These are phyloP conservation scores for Euleptes europaea DNA, from an alignment of 2,113 vertebrate species.

Conservation along the genomic window DNA sequence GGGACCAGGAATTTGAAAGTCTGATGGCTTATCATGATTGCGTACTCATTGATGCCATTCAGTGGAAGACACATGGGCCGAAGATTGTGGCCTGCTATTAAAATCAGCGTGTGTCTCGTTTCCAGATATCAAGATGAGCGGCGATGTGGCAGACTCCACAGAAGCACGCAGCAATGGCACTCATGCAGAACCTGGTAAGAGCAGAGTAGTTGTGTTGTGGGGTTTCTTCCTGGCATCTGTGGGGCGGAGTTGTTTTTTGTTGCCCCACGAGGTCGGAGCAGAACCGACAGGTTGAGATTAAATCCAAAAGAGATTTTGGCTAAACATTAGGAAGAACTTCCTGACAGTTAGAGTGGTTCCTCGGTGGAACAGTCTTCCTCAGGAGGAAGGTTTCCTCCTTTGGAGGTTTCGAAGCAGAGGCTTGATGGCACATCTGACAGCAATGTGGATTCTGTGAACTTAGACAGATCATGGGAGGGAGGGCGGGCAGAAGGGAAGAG, in stretches of 20 bases:
- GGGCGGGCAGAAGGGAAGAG: no score
- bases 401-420: no score
- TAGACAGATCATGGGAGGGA: no score
- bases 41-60: conserved; percentile 85
- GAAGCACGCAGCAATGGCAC: conserved; percentile 72
- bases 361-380: no score
- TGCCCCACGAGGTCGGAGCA: no score
- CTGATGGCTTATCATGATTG: conserved; percentile 87
- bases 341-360: no score
- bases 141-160: conserved; percentile 85
- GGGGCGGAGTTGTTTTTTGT: not conserved
- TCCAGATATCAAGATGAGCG: conserved; percentile 95
- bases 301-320: no score
- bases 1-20: conserved; percentile 85
- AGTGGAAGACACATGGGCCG: conserved; percentile 78
- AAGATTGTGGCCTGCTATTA: conserved; percentile 86
- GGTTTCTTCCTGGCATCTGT: not conserved
- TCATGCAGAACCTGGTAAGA: conserved; percentile 87
- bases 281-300: no score
- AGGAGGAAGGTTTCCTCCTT: no score
- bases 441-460: no score
- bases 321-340: no score
- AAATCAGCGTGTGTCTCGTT: conserved; percentile 86
- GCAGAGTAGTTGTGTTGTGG: not conserved
- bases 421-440: no score